Base-by-base conservation (phyloP, 2,888 invertebrate genomes). In the Dryomyza anilis region DNA sequence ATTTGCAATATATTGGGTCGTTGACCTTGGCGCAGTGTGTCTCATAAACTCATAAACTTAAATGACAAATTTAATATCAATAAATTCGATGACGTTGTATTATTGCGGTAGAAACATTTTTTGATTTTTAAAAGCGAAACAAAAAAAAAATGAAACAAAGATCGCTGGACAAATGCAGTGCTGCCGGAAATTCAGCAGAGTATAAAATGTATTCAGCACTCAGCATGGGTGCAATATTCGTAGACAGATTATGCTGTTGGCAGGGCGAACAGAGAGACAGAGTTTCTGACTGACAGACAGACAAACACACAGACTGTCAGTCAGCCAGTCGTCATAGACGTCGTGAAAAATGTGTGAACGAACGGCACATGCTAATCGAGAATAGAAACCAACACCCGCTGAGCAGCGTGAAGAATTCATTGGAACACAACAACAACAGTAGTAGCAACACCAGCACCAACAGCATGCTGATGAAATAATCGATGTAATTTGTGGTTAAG, bases 361-460 rank as follows among this genome's bases (percentile, higher is more conserved):
- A n/a, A n/a, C 39, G 63, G 29, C 55, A 63, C 63, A 46, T 63
- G 55, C 33, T 29, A 36, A 27, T 61, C 48, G 29, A 45, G 33
- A 23, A 25, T 48, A 62, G 46, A 23, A 64, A 36, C 25, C 64
- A 64, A 64, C 64, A 64, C 64, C 64, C 64, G 64, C 64, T 58
- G 64, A 58, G 64, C n/a, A n/a, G n/a, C n/a, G n/a, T n/a, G n/a
- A 36, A 50, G 56, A 57, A 50, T 63, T 63, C 63, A 63, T 56
- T 56, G 61, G 53, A 52, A 61, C 43, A 39, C 52, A 52, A 16
- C 25, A 14, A 46, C 30, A 33, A 36, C 21, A 36, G 48, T 30
- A 23, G 23, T 33, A 56, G 27, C 50, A 48, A 50, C 30, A 48
- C 43, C 29, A n/a, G 19, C 19, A 46, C 48, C 27, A 62, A 30